phyloP scores from a whole-genome alignment of 2,113 vertebrate genomes.

The Trichechus manatus region DNA sequence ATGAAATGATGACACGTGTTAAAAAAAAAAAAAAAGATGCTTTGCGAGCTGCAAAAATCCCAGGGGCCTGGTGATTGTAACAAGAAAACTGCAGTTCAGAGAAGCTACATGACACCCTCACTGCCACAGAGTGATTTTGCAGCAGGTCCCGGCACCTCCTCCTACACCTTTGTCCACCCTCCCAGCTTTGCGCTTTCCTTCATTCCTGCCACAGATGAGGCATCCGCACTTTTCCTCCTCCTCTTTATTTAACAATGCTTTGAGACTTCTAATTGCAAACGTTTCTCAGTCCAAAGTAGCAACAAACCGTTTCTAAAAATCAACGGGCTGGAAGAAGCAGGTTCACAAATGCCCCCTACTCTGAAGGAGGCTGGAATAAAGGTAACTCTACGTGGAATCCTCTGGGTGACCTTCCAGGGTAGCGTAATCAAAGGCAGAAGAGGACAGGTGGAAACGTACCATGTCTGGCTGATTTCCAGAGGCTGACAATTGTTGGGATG shows the following conservation, averaged over 20 bases:
- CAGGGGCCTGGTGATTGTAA: accelerated
- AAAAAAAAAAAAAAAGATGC: too few species aligned
- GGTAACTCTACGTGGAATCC: accelerated
- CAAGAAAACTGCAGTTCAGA: background rate
- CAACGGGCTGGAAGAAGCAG: background rate
- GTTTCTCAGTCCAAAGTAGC: background rate
- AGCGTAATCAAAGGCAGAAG: background rate
- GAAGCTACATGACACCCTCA: accelerated
- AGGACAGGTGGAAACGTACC: background rate
- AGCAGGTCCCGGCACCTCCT: too few species aligned
- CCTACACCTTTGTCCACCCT: accelerated
- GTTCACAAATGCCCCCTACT: background rate
- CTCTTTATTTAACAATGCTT: constrained; percentile 56
- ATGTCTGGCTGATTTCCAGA: background rate
- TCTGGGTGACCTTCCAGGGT: background rate
- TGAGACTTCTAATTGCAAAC: background rate
- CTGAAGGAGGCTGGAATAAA: background rate
- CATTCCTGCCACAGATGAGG: background rate
- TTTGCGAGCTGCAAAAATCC: accelerated
- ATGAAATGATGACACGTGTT: accelerated
- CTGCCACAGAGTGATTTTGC: accelerated
- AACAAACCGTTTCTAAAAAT: background rate
- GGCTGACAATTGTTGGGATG: background rate
- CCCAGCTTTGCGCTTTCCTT: background rate
- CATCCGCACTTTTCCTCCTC: background rate